Evolutionary conservation across 2,888 invertebrate genomes (phyloP), one percentile per base, ranked within the genome.

Genomic region (Formica aserva): DNA sequence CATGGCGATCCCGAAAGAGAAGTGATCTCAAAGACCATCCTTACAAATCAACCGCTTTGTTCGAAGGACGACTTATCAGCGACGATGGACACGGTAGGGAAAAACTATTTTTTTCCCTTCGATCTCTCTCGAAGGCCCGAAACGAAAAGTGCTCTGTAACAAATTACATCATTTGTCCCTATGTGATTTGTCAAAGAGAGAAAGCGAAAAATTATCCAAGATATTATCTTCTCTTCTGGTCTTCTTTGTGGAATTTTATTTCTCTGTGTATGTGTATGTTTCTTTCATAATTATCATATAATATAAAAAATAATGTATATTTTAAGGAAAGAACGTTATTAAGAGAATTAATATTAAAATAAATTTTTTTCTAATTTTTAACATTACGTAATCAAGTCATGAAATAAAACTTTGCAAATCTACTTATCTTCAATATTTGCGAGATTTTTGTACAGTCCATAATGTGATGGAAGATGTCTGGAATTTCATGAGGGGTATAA

Each of bases 1-100:
- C 63, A 71, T 67, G 62, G 38, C 57, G 26, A 60, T 81, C 57
- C 60, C 45, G 60, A 62, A 81, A 76, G 66, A 81, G 65, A 71
- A 55, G 75, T 66, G 84, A 84, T 71, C 84, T 66, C 41, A 62
- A 52, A 69, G 55, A 67, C 76, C 62, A 62, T 76, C 75, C 72
- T 84, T 84, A 87, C 87, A 86, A 87, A 87, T 87, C 87, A 86
- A 66, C 71, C 62, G 77, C 77, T 75, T 77, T 74, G 66, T 83
- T 71, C 81, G 69, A 48, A 63, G 32, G 75, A 74, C 82, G 72
- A 45, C 60, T 67, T 82, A 83, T 62, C 72, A 75, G 41, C 32
- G 67, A 67, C 66, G 55, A 85, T 63, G 52, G 74, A 81, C 81
- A 67, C 60, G 72, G 69, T 63, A 67, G 66, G 22, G 80, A 13